Conservation (phyloP, 2,113 vertebrate species). For the Bubo blakistoni region DNA sequence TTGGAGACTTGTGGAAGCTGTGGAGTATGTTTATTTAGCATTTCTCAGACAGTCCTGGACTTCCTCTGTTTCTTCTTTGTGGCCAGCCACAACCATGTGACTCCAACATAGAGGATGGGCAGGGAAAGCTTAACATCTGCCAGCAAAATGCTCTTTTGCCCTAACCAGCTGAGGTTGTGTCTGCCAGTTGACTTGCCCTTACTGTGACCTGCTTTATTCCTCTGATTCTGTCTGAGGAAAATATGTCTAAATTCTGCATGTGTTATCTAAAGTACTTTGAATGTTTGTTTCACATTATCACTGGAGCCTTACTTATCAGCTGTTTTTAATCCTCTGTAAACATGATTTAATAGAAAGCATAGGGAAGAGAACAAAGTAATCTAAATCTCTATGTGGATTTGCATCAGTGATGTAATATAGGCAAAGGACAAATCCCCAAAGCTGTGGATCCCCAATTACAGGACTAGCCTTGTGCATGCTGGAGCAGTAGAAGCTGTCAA, state of each 20-base stretch:
- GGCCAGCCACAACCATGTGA: not conserved
- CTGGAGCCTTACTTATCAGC: not conserved
- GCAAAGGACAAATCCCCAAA: not conserved
- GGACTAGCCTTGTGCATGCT: not conserved
- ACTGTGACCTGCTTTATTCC: not conserved
- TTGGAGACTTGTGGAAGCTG: not conserved
- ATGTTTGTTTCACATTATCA: not conserved
- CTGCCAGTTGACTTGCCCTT: not conserved
- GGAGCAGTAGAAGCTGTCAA: not conserved
- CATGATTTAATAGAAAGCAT: not conserved
- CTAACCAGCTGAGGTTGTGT: not conserved
- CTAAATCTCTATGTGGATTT: not conserved
- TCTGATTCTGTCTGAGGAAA: not conserved
- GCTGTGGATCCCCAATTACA: not conserved
- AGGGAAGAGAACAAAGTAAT: not conserved
- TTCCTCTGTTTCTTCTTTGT: not conserved
- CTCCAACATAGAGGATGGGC: not conserved
- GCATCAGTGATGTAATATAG: not conserved
- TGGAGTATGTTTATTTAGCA: not conserved
- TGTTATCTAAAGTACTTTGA: not conserved
- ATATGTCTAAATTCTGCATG: not conserved
- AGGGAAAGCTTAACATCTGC: not conserved
- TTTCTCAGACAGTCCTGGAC: not conserved
- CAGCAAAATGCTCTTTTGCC: not conserved
- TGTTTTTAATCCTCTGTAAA: not conserved